Evolutionary conservation across 2,113 vertebrate genomes (phyloP).

Genomic region (Patagioenas fasciata): DNA sequence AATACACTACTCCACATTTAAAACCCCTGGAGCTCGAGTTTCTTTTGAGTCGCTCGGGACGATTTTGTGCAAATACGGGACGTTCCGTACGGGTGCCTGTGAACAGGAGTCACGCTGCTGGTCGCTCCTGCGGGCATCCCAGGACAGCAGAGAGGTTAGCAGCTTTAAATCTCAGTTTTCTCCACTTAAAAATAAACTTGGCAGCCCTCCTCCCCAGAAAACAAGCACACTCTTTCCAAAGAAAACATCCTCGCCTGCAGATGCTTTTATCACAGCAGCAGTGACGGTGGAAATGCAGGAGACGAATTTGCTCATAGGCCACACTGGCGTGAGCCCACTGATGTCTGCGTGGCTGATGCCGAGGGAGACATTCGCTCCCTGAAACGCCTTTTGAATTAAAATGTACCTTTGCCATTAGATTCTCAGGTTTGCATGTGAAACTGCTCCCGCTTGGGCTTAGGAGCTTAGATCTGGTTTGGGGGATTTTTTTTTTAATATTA

Average conservation of each 20-base stretch:
- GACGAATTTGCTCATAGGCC: not conserved
- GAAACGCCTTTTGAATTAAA: not conserved
- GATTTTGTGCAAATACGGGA: not conserved
- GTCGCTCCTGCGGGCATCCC: not conserved
- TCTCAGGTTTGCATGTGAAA: not conserved
- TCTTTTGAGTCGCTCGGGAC: not conserved
- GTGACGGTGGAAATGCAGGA: not conserved
- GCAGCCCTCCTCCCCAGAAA: not conserved
- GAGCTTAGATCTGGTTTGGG: not conserved
- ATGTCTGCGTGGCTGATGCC: fast-evolving
- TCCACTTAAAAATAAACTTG: constrained; percentile 12
- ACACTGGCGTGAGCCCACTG: fast-evolving
- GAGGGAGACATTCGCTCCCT: not conserved
- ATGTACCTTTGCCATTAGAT: not conserved
- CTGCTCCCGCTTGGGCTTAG: not conserved
- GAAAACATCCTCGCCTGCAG: not conserved
- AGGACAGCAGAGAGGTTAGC: not conserved
- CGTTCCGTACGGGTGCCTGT: fast-evolving
- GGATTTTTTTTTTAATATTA: not conserved
- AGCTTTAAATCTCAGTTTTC: not conserved
- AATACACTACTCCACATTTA: not conserved
- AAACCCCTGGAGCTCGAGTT: not conserved
- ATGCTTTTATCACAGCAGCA: constrained; percentile 7
- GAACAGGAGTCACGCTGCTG: fast-evolving
- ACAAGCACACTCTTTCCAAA: not conserved